A percentile compares a stretch with the other conserved stretches of the same genome.
Evolutionary conservation across 2,888 invertebrate species (phyloP).

Genomic region (Oegoconia quadripuncta): DNA sequence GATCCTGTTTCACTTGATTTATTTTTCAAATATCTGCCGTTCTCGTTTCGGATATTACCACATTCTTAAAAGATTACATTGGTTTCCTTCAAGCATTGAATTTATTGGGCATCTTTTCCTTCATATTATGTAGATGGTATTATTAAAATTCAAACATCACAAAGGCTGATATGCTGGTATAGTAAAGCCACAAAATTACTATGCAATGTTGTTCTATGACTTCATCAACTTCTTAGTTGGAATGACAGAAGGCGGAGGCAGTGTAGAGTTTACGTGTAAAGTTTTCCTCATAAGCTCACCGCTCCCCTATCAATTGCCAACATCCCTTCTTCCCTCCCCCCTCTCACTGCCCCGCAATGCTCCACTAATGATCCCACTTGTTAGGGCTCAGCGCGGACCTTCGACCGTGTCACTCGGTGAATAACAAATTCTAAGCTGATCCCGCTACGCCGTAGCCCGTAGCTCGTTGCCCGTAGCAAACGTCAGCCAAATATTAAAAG

Average conservation of each 20-base stretch:
- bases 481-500: constrained; percentile 38
- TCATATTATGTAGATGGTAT: neutral
- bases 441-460: constrained; percentile 43
- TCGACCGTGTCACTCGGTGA: constrained; percentile 69
- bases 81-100: too few species aligned
- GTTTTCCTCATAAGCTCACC: constrained; percentile 72
- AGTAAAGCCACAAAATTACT: constrained; percentile 21
- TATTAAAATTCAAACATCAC: too few species aligned
- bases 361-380: constrained; percentile 76
- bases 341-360: constrained; percentile 34
- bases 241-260: constrained; percentile 39
- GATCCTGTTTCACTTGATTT: constrained; percentile 23
- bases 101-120: too few species aligned
- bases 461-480: constrained; percentile 24
- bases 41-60: constrained; percentile 9
- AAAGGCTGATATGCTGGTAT: too few species aligned
- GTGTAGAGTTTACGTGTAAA: constrained; percentile 62
- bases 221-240: constrained; percentile 41
- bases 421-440: constrained; percentile 73
- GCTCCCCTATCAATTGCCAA: constrained; percentile 74
- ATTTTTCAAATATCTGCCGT: constrained; percentile 12
- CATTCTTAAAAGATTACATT: constrained; percentile 3
- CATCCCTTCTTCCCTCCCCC: constrained; percentile 28
- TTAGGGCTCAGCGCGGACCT: constrained; percentile 73
- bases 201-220: constrained; percentile 38